Percentiles rank a stretch among this genome's conserved stretches.
Conservation (phyloP, 2,113 vertebrate species). For the Sylvilagus bachmani region DNA sequence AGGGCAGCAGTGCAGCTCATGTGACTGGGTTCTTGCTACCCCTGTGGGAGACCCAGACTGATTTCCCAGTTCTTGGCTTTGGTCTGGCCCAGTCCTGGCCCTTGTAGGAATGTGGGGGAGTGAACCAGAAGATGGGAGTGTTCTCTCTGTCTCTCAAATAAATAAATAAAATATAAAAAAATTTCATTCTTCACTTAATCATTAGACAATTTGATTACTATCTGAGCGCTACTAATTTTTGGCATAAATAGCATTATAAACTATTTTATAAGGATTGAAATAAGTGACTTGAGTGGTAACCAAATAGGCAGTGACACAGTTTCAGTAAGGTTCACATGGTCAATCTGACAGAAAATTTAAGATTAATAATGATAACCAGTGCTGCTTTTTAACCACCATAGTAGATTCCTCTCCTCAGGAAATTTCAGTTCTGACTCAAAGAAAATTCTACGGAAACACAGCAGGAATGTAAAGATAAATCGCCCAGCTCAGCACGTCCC, state of each 20-base stretch:
- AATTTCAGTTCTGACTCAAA: slow-evolving; percentile 35
- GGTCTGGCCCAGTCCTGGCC: no score
- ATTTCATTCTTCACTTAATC: background rate
- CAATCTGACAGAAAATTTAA: background rate
- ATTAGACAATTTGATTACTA: slow-evolving; percentile 9
- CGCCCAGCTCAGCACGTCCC: background rate
- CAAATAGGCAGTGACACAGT: background rate
- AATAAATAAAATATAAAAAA: no score
- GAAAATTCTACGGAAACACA: slow-evolving; percentile 35
- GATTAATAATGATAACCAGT: background rate
- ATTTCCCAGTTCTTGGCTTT: no score
- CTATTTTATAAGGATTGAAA: background rate
- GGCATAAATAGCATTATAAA: slow-evolving; percentile 7
- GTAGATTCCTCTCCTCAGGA: background rate
- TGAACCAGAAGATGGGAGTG: no score
- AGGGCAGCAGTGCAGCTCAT: no score
- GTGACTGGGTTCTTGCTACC: no score
- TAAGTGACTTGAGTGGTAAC: background rate
- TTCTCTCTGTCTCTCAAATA: no score
- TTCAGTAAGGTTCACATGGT: background rate
- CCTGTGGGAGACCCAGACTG: no score
- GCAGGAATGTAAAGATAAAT: slow-evolving; percentile 24
- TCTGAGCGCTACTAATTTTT: background rate
- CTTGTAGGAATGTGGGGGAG: no score
- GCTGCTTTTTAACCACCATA: background rate